Evolutionary conservation across 2,113 vertebrate species (phyloP).

Genomic region (Phalacrocorax brasilianus): DNA sequence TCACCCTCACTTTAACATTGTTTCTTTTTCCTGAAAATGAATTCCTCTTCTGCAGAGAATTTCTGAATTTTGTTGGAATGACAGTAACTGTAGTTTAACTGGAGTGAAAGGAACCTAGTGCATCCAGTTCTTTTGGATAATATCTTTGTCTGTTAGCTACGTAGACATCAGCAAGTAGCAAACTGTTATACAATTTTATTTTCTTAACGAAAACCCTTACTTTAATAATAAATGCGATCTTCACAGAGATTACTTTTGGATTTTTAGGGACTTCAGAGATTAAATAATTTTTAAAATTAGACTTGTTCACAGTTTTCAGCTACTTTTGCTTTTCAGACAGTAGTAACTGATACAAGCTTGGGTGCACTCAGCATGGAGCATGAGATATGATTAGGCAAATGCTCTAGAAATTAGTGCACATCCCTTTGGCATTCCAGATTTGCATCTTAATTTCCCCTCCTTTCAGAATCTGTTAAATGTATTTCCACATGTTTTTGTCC

Average conservation of each 20-base stretch:
- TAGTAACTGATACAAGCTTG: not conserved
- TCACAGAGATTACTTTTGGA: not conserved
- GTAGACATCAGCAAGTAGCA: not conserved
- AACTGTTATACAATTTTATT: not conserved
- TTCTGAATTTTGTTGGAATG: not conserved
- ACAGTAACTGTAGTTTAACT: not conserved
- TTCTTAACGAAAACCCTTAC: not conserved
- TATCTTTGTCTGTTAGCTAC: not conserved
- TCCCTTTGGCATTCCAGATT: not conserved
- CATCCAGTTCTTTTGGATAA: not conserved
- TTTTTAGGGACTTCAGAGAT: not conserved
- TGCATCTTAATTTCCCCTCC: not conserved
- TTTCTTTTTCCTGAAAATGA: not conserved
- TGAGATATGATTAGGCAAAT: not conserved
- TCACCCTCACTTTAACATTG: not conserved
- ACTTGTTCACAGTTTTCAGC: not conserved
- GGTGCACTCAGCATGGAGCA: not conserved
- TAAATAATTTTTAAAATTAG: not conserved
- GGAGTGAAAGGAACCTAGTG: not conserved
- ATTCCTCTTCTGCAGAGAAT: not conserved
- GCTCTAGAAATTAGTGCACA: not conserved
- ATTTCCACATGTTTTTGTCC: not conserved
- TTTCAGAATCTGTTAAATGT: not conserved
- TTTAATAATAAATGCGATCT: not conserved
- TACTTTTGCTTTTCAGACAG: not conserved